A percentile compares a stretch with the other conserved stretches of the same genome.
Conservation (phyloP, 2,797 vertebrate species). For the Trichosurus vulpecula region DNA sequence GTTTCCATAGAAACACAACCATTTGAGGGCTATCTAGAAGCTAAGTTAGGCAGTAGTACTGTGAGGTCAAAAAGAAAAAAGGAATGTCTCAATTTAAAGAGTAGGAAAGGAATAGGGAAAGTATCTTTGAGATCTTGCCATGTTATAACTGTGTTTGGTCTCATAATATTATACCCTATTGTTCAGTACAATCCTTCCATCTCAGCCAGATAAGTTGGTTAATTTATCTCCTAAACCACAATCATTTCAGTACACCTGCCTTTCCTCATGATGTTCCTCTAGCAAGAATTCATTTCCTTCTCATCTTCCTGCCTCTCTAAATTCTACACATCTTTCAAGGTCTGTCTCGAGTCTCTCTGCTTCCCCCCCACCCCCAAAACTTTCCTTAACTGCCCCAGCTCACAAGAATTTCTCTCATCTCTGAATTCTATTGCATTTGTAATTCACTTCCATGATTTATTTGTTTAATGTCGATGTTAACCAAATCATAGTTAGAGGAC, state of each 20-base stretch:
- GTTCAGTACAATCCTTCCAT: neutral
- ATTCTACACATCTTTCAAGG: neutral
- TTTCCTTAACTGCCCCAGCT: neutral
- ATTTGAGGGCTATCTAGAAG: neutral
- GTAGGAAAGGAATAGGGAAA: neutral
- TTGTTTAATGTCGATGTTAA: neutral
- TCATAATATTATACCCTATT: neutral
- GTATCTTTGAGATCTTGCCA: neutral
- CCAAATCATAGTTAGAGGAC: neutral
- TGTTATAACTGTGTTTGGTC: neutral
- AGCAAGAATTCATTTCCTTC: neutral
- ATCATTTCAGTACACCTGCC: neutral
- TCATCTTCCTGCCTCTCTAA: neutral
- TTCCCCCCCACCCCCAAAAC: neutral
- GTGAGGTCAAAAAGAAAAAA: neutral
- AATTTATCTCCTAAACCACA: neutral
- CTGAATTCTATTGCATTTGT: neutral
- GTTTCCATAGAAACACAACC: conserved; percentile 72
- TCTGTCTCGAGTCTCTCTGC: too few relatives aligned
- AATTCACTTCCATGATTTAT: neutral
- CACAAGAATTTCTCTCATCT: neutral
- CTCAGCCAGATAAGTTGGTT: neutral
- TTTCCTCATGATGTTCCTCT: neutral
- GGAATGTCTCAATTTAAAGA: neutral
- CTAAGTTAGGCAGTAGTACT: neutral